phyloP scores from a whole-genome alignment of 2,888 invertebrate genomes.

The Hypercompe scribonia region DNA sequence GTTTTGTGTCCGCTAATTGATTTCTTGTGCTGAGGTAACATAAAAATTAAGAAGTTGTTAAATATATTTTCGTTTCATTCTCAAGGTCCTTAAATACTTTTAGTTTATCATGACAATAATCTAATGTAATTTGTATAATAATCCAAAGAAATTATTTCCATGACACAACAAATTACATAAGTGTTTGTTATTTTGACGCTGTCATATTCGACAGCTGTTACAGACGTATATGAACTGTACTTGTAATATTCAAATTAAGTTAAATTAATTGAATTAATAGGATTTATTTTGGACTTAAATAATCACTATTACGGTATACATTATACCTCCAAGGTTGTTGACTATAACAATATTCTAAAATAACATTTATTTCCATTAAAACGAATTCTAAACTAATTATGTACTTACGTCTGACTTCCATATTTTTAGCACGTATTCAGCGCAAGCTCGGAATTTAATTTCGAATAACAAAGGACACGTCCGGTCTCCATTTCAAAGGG shows the following conservation, averaged over 20 bases:
- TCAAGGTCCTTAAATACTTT: too few species aligned
- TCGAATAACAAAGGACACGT: neutral
- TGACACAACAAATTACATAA: neutral
- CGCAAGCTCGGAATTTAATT: neutral
- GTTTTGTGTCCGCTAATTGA: neutral
- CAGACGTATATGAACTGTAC: neutral
- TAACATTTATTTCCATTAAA: too few species aligned
- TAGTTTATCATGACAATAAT: neutral
- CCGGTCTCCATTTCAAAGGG: neutral
- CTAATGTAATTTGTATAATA: neutral
- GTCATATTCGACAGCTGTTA: neutral
- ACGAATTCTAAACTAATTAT: neutral
- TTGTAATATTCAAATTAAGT: neutral
- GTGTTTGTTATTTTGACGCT: neutral
- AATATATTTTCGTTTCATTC: too few species aligned
- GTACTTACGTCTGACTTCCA: neutral
- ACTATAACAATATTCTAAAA: too few species aligned
- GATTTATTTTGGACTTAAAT: neutral
- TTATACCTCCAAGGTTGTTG: too few species aligned
- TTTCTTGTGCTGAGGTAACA: neutral
- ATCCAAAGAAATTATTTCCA: neutral
- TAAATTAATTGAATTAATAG: neutral
- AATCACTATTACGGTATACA: too few species aligned
- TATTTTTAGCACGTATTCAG: neutral
- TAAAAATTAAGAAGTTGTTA: neutral